These are phyloP conservation scores for Empidonax traillii DNA, from an alignment of 2,113 vertebrate genomes.

Conservation along the genomic window DNA sequence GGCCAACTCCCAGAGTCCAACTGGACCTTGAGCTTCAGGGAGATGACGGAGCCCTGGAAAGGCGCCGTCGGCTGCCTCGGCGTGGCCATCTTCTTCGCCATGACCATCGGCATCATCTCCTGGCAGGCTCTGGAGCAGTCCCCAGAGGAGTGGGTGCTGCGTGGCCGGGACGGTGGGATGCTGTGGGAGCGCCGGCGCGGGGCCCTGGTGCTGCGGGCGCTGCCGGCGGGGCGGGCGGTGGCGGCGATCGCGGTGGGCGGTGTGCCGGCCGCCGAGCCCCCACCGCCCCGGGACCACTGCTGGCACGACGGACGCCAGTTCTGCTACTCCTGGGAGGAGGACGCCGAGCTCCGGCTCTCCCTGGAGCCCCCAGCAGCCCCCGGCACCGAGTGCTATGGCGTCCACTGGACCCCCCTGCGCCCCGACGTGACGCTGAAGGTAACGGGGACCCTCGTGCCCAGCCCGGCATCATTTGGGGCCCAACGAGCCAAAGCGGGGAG, in stretches of 20 bases:
- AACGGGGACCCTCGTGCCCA: background rate
- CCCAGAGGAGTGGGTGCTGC: slow-evolving; percentile 90
- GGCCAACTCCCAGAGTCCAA: background rate
- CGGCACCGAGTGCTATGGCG: slow-evolving; percentile 83
- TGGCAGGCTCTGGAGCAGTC: slow-evolving; percentile 93
- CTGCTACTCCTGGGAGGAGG: slow-evolving; percentile 89
- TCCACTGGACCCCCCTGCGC: slow-evolving; percentile 84
- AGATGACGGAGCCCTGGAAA: slow-evolving; percentile 95
- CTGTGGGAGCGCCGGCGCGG: slow-evolving; percentile 86
- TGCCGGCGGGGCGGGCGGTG: slow-evolving; percentile 78
- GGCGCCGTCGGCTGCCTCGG: slow-evolving; percentile 88
- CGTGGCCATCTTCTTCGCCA: slow-evolving; percentile 88
- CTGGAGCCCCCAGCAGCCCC: slow-evolving; percentile 73
- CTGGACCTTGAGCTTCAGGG: slow-evolving; percentile 79
- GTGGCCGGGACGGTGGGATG: slow-evolving; percentile 80
- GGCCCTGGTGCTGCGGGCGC: slow-evolving; percentile 82
- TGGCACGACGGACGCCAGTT: slow-evolving; percentile 87
- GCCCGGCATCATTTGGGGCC: fast-evolving
- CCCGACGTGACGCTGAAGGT: slow-evolving; percentile 87
- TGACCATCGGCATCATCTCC: slow-evolving; percentile 94
- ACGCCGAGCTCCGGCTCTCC: slow-evolving; percentile 82
- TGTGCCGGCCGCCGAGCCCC: slow-evolving; percentile 78
- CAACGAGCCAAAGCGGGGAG: fast-evolving
- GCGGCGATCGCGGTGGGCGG: slow-evolving; percentile 80
- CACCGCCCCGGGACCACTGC: slow-evolving; percentile 85